Percentiles rank a stretch among this genome's conserved stretches.
These are phyloP conservation scores for Lasioglossum leucozonium DNA, from an alignment of 2,888 invertebrate species.

Conservation along the genomic window DNA sequence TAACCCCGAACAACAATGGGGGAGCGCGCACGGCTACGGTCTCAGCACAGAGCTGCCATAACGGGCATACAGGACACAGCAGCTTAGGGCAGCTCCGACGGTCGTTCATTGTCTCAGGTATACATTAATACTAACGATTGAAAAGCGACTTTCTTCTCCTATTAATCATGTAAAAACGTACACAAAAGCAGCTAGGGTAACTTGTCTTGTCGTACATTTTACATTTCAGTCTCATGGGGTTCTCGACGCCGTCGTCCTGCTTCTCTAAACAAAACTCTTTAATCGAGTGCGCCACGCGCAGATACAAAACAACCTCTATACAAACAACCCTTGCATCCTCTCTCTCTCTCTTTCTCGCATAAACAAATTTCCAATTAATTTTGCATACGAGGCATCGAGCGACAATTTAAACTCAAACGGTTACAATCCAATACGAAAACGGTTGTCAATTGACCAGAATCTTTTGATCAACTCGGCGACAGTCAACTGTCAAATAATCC, in stretches of 20 bases:
- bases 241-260: slow-evolving; percentile 73
- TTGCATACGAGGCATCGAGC: not conserved
- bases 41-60: slow-evolving; percentile 74
- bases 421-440: not conserved
- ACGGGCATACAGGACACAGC: slow-evolving; percentile 48
- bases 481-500: not conserved
- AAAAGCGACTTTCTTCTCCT: slow-evolving; percentile 66
- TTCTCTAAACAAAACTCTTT: slow-evolving; percentile 29
- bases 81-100: slow-evolving; percentile 57
- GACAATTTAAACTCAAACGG: not conserved
- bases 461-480: not conserved
- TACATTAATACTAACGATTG: slow-evolving; percentile 81
- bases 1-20: not conserved
- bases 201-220: slow-evolving; percentile 82
- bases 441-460: not conserved
- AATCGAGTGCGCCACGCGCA: slow-evolving; percentile 29
- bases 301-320: slow-evolving; percentile 26
- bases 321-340: slow-evolving; percentile 11
- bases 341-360: no score
- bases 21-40: slow-evolving; percentile 77
- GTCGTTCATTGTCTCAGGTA: slow-evolving; percentile 74
- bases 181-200: slow-evolving; percentile 81
- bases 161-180: slow-evolving; percentile 76
- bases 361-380: not conserved
- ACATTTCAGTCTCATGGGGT: slow-evolving; percentile 82